Percentiles rank a stretch among this genome's conserved stretches.
Conservation (phyloP, 2,888 invertebrate species). For the Ischnura elegans region DNA sequence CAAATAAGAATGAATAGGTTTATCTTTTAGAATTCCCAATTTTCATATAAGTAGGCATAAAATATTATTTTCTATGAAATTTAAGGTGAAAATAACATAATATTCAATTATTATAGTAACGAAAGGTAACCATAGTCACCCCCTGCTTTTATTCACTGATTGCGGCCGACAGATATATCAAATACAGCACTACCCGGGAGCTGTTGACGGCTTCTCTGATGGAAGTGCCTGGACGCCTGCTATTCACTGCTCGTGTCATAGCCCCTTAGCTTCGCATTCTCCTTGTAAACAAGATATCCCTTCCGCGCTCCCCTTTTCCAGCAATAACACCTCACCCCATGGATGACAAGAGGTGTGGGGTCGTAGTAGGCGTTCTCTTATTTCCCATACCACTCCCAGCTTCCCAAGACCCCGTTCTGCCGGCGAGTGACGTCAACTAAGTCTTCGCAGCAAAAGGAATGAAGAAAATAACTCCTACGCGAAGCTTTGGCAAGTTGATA, state of each 20-base stretch:
- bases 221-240: neutral
- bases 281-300: conserved; percentile 10
- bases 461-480: too few relatives aligned
- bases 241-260: neutral
- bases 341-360: neutral
- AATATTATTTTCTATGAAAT: too few relatives aligned
- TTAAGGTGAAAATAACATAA: too few relatives aligned
- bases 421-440: neutral
- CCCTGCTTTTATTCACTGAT: too few relatives aligned
- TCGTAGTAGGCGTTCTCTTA: neutral
- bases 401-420: neutral
- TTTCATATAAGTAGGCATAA: too few relatives aligned
- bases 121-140: too few relatives aligned
- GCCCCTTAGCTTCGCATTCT: neutral
- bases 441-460: neutral
- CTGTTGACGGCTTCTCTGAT: neutral
- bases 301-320: neutral
- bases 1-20: too few relatives aligned
- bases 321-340: conserved; percentile 19
- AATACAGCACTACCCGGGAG: too few relatives aligned
- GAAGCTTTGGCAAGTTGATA: too few relatives aligned
- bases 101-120: too few relatives aligned
- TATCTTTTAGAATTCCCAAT: too few relatives aligned
- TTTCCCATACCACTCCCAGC: neutral
- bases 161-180: too few relatives aligned